phyloP scores from a whole-genome alignment of 2,113 vertebrate genomes.

The Pavo muticus region DNA sequence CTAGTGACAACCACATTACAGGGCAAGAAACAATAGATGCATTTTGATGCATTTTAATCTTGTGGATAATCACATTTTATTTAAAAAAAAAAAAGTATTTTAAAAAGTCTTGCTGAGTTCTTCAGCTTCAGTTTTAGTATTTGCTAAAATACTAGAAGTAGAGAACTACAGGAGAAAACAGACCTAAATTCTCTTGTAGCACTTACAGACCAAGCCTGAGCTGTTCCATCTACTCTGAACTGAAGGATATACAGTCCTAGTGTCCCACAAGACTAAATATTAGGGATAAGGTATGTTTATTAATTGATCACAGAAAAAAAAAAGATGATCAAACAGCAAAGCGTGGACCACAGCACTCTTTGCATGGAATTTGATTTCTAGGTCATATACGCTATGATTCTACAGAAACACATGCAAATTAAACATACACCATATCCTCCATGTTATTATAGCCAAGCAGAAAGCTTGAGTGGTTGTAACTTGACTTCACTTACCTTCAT shows the following conservation, averaged over 20 bases:
- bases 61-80: background rate
- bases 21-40: background rate
- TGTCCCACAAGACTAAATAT: background rate
- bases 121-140: background rate
- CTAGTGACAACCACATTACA: background rate
- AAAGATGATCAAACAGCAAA: background rate
- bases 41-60: background rate
- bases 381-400: background rate
- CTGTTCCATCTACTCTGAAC: background rate
- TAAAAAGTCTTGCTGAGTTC: background rate
- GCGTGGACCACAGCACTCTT: background rate
- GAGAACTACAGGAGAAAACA: background rate
- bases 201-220: background rate
- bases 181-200: background rate
- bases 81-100: background rate
- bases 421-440: background rate
- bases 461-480: background rate
- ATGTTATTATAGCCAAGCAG: background rate
- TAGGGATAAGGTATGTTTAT: background rate
- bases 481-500: constrained; percentile 89
- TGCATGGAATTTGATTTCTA: background rate
- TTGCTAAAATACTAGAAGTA: background rate
- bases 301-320: background rate
- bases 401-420: background rate
- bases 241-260: background rate